phyloP scores from a whole-genome alignment of 53 echinoderm and acorn worm genomes.

The Paelopatides confundens region DNA sequence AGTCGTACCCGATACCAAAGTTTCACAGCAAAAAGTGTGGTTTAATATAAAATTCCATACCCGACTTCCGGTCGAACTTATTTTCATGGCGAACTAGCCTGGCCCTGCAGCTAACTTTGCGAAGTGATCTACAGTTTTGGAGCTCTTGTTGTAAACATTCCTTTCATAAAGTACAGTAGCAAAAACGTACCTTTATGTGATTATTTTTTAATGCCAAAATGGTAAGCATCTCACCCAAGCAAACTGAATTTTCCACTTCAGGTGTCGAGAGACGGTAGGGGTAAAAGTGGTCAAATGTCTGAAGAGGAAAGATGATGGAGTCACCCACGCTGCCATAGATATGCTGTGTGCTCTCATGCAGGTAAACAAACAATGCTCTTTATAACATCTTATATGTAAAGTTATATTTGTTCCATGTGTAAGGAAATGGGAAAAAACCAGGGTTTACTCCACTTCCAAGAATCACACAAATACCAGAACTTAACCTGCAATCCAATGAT shows the following conservation, averaged over 20 bases:
- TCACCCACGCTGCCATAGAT: constrained; percentile 96
- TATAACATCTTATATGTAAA: too few species aligned
- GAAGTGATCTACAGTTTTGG: not conserved
- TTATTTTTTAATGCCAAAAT: not conserved
- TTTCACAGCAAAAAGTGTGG: too few species aligned
- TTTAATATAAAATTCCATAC: too few species aligned
- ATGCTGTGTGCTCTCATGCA: constrained; percentile 99
- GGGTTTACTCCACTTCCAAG: too few species aligned
- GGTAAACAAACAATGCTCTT: constrained; percentile 49
- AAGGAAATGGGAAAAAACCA: too few species aligned
- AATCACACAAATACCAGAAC: too few species aligned
- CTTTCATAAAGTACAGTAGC: too few species aligned
- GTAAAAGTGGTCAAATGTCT: constrained; percentile 91
- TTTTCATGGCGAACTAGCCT: too few species aligned
- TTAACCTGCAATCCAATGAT: too few species aligned
- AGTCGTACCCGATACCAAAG: too few species aligned
- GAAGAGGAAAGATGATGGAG: constrained; percentile 93
- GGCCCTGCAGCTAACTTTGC: not conserved
- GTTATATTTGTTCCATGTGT: too few species aligned
- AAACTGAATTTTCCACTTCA: constrained; percentile 25
- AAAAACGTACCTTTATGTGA: not conserved
- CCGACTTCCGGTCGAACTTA: too few species aligned
- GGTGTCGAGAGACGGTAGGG: constrained; percentile 95
- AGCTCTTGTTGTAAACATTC: not conserved
- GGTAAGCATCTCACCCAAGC: not conserved